These are phyloP conservation scores for Nasonia giraulti DNA, from an alignment of 1,140 invertebrate genomes.

Conservation along the genomic window DNA sequence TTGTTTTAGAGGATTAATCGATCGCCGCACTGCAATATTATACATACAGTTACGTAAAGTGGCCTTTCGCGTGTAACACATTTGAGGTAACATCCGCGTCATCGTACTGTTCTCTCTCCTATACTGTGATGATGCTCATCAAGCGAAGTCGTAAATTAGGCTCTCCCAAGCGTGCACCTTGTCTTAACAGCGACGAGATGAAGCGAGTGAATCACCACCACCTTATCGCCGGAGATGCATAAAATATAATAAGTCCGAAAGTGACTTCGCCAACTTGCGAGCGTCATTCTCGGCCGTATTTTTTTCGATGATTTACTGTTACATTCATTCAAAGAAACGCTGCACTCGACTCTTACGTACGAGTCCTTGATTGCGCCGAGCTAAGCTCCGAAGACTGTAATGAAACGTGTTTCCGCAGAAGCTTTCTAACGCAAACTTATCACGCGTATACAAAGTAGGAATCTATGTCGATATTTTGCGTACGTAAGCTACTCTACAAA, in stretches of 20 bases:
- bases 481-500: not conserved
- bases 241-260: not conserved
- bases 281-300: not conserved
- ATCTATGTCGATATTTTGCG: not conserved
- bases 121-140: not conserved
- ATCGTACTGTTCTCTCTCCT: not conserved
- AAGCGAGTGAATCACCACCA: not conserved
- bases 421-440: not conserved
- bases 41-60: not conserved
- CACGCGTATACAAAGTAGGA: not conserved
- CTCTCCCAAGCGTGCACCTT: not conserved
- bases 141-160: not conserved
- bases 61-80: not conserved
- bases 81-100: not conserved
- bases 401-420: not conserved
- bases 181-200: too few species aligned
- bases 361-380: not conserved
- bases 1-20: not conserved
- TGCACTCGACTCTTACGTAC: not conserved
- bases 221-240: not conserved
- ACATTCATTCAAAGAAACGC: not conserved
- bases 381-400: not conserved
- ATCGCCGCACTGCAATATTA: not conserved
- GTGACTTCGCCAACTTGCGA: not conserved
- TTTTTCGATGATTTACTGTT: not conserved